Evolutionary conservation across 1,140 invertebrate species (phyloP).

Genomic region (Drosophila bocqueti): DNA sequence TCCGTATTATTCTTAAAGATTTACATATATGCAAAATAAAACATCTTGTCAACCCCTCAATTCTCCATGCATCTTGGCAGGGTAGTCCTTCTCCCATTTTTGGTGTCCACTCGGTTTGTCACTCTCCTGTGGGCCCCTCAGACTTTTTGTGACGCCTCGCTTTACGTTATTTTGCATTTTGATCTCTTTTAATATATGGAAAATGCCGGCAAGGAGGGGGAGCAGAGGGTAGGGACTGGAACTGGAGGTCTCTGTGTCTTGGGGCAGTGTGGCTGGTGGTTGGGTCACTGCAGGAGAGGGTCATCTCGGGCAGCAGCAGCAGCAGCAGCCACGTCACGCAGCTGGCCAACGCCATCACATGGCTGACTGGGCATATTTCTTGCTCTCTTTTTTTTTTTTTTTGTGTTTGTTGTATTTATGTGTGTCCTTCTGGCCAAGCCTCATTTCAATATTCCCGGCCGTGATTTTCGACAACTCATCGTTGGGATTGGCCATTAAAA

Average conservation of each 20-base stretch:
- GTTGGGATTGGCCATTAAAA: constrained; percentile 56
- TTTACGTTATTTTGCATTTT: constrained; percentile 35
- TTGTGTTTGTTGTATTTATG: background rate
- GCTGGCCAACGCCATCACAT: constrained; percentile 24
- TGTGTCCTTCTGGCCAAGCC: constrained; percentile 1
- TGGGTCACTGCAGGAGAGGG: constrained; percentile 1
- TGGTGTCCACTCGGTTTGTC: constrained; percentile 18
- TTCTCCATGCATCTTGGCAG: background rate
- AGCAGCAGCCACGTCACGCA: constrained; percentile 47
- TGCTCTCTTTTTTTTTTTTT: background rate
- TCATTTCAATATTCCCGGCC: constrained; percentile 22
- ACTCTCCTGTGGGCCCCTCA: background rate
- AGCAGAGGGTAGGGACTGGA: background rate
- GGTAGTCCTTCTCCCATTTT: background rate
- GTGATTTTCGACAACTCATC: constrained; percentile 55
- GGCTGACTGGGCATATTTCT: constrained; percentile 48
- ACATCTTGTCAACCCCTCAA: background rate
- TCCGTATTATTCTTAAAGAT: too few relatives aligned
- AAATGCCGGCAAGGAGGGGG: background rate
- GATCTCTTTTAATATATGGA: constrained; percentile 41
- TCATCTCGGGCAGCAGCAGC: constrained; percentile 20
- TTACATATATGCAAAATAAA: background rate
- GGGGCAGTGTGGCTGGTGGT: background rate
- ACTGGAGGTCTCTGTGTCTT: constrained; percentile 5
- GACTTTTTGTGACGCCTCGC: constrained; percentile 18